Evolutionary conservation across 2,797 vertebrate species (phyloP), one percentile per base, ranked within the genome.

Genomic region (Micromesistius poutassou): DNA sequence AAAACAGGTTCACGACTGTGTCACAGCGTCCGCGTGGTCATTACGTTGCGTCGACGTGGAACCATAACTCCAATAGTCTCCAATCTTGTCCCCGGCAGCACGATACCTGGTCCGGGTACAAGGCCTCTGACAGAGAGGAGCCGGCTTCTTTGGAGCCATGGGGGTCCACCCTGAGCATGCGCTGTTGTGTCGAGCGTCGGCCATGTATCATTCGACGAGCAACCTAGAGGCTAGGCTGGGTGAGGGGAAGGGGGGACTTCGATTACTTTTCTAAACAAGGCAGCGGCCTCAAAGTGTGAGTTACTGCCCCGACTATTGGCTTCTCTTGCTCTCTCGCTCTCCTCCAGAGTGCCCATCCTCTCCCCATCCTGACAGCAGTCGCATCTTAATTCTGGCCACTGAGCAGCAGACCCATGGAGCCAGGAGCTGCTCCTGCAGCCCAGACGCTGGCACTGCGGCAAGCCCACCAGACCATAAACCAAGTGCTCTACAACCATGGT

Each of bases 361-460:
- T 25, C 22, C 22, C 55, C 46, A 5, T 46, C 85, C 77, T 84
- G 87, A 90, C 88, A 89, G 88, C 84, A 85, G 87, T 75, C 86
- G 86, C 86, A 88, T 91, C 90, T 91, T 88, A 88, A 93, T 89
- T 76, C 84, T 87, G 86, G 87, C 84, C 79, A 55, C 80, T 72
- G 87, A 87, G 82, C 87, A 87, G 85, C 81, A 79, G 80, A 68
- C 76, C 81, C 62, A 76, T 73, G 38, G 76, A 86, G 87, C 87
- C 91, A 92, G 87, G 85, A 68, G 79, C 77, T 75, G 76, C 74
- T 38, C 36, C 31, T 76, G 76, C 77, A 72, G 80, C 83, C 72
- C 72, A 35, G 76, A 78, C 78, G 71, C 77, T 78, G 70, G 76
- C 28, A 7, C 77, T 70, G 81, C 83, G 77, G 80, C 81, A 82